A percentile compares a stretch with the other conserved stretches of the same genome.
These are phyloP conservation scores for Melanotaenia pygmaea DNA, from an alignment of 2,797 vertebrate genomes.

Conservation along the genomic window DNA sequence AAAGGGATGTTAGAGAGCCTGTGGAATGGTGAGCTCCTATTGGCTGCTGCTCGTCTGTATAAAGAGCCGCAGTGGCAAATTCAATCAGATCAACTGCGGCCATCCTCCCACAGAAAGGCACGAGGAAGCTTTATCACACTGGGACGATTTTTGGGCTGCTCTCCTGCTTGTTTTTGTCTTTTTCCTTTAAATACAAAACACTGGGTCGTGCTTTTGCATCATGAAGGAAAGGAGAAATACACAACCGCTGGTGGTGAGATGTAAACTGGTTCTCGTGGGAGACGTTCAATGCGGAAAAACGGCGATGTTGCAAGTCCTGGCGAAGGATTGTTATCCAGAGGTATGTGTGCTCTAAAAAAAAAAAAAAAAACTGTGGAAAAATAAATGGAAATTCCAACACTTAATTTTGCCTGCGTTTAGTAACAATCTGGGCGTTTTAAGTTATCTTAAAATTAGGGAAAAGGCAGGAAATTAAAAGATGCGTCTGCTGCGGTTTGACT, in stretches of 20 bases:
- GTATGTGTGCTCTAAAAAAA: conserved; percentile 67
- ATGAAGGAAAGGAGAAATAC: conserved; percentile 93
- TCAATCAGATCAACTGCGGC: conserved; percentile 78
- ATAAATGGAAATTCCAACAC: not conserved
- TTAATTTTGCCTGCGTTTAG: accelerated
- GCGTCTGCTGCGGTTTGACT: conserved; percentile 57
- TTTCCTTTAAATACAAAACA: conserved; percentile 5
- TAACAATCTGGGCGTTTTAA: not conserved
- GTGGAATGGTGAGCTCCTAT: conserved; percentile 67
- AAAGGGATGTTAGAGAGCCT: conserved; percentile 48
- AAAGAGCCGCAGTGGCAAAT: conserved; percentile 77
- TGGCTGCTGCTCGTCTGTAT: conserved; percentile 75
- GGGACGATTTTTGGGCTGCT: conserved; percentile 23
- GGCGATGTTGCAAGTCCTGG: conserved; percentile 95
- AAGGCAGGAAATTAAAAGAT: conserved; percentile 16
- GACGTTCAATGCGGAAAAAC: conserved; percentile 98
- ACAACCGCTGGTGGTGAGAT: conserved; percentile 90
- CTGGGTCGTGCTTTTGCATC: conserved; percentile 19
- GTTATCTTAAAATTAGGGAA: not conserved
- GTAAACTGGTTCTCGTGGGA: conserved; percentile 94
- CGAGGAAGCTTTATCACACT: conserved; percentile 16
- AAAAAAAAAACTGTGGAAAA: not conserved
- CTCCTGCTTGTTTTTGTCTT: conserved; percentile 9
- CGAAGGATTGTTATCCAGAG: conserved; percentile 97
- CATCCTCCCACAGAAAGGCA: conserved; percentile 33